Percentiles rank a stretch among this genome's conserved stretches.
Evolutionary conservation across 37 sponge, comb jelly and placozoan genomes (phyloP).

Genomic region (Eunapius fragilis): DNA sequence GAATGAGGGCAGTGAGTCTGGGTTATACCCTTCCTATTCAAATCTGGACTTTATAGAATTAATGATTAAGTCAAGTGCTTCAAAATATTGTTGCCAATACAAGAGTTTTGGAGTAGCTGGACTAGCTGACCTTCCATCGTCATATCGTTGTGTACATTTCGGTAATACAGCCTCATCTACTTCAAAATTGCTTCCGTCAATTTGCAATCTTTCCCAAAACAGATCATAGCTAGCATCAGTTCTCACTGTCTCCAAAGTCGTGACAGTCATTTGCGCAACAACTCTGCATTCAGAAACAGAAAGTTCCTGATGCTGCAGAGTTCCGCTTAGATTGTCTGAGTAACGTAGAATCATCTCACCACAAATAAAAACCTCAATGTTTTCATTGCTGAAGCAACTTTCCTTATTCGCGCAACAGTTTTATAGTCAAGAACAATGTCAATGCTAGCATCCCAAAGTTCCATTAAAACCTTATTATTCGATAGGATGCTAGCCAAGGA

Average conservation of each 20-base stretch:
- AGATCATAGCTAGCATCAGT: conserved; percentile 11
- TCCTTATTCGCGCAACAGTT: conserved; percentile 24
- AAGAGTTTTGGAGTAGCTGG: too few species aligned
- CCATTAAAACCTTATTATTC: too few species aligned
- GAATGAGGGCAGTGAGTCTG: too few species aligned
- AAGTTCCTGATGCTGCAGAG: conserved; percentile 21
- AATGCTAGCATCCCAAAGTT: not conserved
- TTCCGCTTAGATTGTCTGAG: conserved; percentile 40
- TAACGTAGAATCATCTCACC: not conserved
- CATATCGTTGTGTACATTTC: too few species aligned
- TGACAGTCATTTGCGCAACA: conserved; percentile 4
- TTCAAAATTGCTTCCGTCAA: too few species aligned
- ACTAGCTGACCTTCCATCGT: too few species aligned
- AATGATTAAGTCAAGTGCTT: too few species aligned
- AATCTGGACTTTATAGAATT: too few species aligned
- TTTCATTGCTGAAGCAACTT: conserved; percentile 31
- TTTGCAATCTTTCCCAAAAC: not conserved
- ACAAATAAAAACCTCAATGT: conserved; percentile 31
- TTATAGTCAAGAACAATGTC: conserved; percentile 3
- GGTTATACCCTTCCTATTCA: too few species aligned
- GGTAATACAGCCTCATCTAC: too few species aligned
- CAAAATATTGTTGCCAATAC: too few species aligned
- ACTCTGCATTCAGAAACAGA: conserved; percentile 40
- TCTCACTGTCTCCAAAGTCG: conserved; percentile 7
- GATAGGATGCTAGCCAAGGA: conserved; percentile 24